These are phyloP conservation scores for Lepidonotus clava DNA, from an alignment of 2,888 invertebrate species.

Conservation along the genomic window DNA sequence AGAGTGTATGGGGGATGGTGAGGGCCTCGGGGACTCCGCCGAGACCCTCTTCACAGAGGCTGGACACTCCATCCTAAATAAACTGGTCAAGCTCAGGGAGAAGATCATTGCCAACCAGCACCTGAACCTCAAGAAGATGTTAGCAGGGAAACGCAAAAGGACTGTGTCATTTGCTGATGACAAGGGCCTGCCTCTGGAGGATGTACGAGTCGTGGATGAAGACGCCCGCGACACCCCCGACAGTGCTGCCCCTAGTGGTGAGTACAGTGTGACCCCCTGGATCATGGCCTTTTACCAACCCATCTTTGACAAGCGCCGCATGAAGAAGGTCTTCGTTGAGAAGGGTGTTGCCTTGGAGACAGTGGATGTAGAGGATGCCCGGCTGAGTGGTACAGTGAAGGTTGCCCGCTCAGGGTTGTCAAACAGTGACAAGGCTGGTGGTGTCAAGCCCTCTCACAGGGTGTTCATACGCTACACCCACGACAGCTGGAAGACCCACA, in stretches of 20 bases:
- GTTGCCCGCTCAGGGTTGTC: too few relatives aligned
- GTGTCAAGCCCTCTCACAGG: background rate
- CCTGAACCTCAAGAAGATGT: conserved; percentile 9
- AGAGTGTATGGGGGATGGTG: too few relatives aligned
- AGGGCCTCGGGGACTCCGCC: background rate
- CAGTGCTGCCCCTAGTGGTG: background rate
- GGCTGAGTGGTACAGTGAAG: conserved; percentile 10
- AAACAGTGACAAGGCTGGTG: background rate
- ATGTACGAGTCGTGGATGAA: background rate
- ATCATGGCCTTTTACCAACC: conserved; percentile 47
- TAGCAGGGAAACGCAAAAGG: background rate
- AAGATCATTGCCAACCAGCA: conserved; percentile 13
- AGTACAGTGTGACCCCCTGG: conserved; percentile 25
- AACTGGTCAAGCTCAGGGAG: background rate
- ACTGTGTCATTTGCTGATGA: conserved; percentile 34
- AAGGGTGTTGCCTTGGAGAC: conserved; percentile 41
- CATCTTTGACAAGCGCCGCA: background rate
- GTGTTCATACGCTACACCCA: conserved; percentile 38
- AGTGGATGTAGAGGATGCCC: conserved; percentile 16
- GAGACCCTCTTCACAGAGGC: background rate
- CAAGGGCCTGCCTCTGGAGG: conserved; percentile 32
- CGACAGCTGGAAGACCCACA: conserved; percentile 9
- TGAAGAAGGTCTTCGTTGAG: background rate
- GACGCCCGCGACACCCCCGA: background rate
- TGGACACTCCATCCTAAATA: background rate